Evolutionary conservation across 2,113 vertebrate species (phyloP), one percentile per base, ranked within the genome.

Genomic region (Myotis davidii): DNA sequence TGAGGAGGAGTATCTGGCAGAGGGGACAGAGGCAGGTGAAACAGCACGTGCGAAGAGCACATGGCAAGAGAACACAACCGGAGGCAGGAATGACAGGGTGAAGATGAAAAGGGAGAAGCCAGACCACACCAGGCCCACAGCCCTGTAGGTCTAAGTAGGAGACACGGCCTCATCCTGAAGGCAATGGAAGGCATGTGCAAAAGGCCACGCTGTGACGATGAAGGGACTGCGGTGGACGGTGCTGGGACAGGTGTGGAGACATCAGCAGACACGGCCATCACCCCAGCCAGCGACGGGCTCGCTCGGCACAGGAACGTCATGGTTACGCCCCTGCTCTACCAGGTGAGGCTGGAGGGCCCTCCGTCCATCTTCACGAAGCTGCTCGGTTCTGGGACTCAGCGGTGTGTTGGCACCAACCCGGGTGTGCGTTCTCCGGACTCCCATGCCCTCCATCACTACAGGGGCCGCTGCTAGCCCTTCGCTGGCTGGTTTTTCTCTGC

Each of bases 21-120:
- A n/a, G 64, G 65, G 67, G 21, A 45, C 1, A 25, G 42, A 21
- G 52, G 76, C 61, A 39, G 70, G 20, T n/a, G 52, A 6, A 42
- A 48, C 11, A 25, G 7, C 54, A 34, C 0, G 11, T 21, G 6
- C 37, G 20, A 54, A 77, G 48, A 39, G 16, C 64, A 23, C 5
- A 3, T 0, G 17, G 29, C 34, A 42, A 42, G 8, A 29, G 18
- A 14, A 11, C 0, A 0, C 7, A n/a, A 37, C n/a, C 9, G 20
- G 48, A 20, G 18, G 50, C 17, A 73, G 37, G 3, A 34, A 1
- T 1, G 9, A 39, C 25, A 48, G 73, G 56, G 54, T 5, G 34
- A 50, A 73, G 34, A 11, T 39, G 56, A 12, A 25, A 14, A 32
- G 27, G 45, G 4, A 69, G 20, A 25, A 20, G 81, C 42, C 25